Percentiles rank a stretch among this genome's conserved stretches.
These are phyloP conservation scores for Iselma pallidipennis DNA, from an alignment of 2,888 invertebrate genomes.

Conservation along the genomic window DNA sequence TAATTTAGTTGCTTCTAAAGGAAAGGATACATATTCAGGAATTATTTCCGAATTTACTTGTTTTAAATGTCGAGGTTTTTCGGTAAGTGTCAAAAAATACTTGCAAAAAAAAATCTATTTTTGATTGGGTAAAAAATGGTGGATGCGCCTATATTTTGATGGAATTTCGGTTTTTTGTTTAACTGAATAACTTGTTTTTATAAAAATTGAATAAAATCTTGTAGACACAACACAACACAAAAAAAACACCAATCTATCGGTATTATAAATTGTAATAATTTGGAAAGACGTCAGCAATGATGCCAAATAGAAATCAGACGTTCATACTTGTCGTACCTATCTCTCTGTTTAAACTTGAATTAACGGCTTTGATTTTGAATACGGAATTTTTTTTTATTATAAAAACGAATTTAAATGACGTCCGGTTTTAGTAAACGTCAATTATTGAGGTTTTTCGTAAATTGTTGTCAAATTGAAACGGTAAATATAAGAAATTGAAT, in stretches of 20 bases:
- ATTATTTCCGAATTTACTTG: conserved; percentile 53
- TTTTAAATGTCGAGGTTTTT: conserved; percentile 48
- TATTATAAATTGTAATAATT: too few relatives aligned
- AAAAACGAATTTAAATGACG: background rate
- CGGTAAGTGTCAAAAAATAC: conserved; percentile 51
- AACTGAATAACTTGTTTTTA: too few relatives aligned
- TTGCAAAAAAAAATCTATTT: too few relatives aligned
- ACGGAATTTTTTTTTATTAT: too few relatives aligned
- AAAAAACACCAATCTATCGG: too few relatives aligned
- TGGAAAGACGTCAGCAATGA: background rate
- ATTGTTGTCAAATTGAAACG: background rate
- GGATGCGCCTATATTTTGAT: background rate
- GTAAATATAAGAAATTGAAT: background rate
- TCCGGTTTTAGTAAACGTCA: background rate
- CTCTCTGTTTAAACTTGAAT: background rate
- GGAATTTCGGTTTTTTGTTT: background rate
- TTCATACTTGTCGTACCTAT: background rate
- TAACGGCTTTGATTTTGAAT: background rate
- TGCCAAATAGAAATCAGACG: background rate
- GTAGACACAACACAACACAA: too few relatives aligned
- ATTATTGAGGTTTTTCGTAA: background rate
- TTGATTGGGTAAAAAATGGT: background rate
- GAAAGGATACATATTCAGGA: conserved; percentile 53
- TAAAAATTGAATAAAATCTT: too few relatives aligned
- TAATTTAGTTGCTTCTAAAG: conserved; percentile 53